phyloP scores from a whole-genome alignment of 2,888 invertebrate species.

The Ceraclea dissimilis region DNA sequence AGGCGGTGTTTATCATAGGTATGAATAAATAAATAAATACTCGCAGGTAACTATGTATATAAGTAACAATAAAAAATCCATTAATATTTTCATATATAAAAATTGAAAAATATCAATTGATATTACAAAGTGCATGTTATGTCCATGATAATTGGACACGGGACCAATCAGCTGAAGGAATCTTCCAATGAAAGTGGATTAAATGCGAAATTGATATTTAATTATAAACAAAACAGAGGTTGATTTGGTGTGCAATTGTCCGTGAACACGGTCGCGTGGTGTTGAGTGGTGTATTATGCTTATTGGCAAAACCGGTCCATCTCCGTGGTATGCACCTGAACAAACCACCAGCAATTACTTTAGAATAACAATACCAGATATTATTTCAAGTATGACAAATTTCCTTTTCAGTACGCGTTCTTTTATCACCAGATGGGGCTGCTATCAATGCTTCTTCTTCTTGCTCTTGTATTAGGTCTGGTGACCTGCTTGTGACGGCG shows the following conservation, averaged over 20 bases:
- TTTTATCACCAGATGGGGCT: no score
- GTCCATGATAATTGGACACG: conserved; percentile 2
- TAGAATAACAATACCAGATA: no score
- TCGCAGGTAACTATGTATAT: no score
- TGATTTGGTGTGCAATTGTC: not conserved
- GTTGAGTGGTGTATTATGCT: not conserved
- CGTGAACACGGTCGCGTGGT: not conserved
- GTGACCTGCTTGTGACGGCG: no score
- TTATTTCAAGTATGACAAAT: no score
- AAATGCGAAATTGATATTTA: not conserved
- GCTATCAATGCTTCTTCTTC: no score
- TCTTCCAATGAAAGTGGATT: not conserved
- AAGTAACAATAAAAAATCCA: no score
- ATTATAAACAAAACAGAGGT: not conserved
- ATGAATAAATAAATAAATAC: no score
- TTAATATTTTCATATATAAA: no score
- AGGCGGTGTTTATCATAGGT: no score
- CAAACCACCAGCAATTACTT: not conserved
- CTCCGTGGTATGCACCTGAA: conserved; percentile 4
- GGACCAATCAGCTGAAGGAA: not conserved
- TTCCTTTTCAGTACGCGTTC: no score
- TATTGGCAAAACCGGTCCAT: conserved; percentile 6
- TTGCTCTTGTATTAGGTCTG: no score
- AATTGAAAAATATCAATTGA: not conserved
- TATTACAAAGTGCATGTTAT: conserved; percentile 7